phyloP scores from a whole-genome alignment of 2,113 vertebrate species.

The Lepisosteus osseus region DNA sequence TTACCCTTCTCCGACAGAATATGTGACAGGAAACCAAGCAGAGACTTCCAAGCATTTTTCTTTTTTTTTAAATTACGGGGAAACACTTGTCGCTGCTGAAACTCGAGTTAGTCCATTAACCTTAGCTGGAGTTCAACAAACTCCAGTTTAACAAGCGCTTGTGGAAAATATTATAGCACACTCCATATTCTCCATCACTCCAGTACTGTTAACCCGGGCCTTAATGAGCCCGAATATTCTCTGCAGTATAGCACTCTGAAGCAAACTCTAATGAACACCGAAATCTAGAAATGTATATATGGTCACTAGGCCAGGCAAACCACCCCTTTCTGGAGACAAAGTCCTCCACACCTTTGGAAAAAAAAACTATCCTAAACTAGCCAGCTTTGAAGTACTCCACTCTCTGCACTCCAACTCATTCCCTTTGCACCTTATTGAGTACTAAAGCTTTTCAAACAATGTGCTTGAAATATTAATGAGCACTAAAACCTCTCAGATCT shows the following conservation, averaged over 20 bases:
- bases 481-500: neutral
- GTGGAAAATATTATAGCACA: conserved; percentile 30
- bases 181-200: conserved; percentile 27
- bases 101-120: conserved; percentile 47
- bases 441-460: conserved; percentile 33
- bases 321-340: neutral
- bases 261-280: conserved; percentile 22
- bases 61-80: conserved; percentile 39
- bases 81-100: conserved; percentile 34
- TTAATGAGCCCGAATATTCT: conserved; percentile 24
- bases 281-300: neutral
- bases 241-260: conserved; percentile 15
- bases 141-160: conserved; percentile 24
- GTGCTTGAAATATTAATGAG: conserved; percentile 53
- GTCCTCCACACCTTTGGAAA: neutral
- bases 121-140: conserved; percentile 35
- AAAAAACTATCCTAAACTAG: neutral
- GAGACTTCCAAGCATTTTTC: conserved; percentile 14
- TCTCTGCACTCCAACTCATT: conserved; percentile 34
- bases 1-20: no score
- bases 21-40: no score
- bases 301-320: neutral
- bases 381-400: conserved; percentile 17
- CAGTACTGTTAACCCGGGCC: conserved; percentile 32
- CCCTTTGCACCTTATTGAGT: conserved; percentile 41